Evolutionary conservation across 2,888 invertebrate genomes (phyloP), one percentile per base, ranked within the genome.

Genomic region (Holacanthella duospinosa): DNA sequence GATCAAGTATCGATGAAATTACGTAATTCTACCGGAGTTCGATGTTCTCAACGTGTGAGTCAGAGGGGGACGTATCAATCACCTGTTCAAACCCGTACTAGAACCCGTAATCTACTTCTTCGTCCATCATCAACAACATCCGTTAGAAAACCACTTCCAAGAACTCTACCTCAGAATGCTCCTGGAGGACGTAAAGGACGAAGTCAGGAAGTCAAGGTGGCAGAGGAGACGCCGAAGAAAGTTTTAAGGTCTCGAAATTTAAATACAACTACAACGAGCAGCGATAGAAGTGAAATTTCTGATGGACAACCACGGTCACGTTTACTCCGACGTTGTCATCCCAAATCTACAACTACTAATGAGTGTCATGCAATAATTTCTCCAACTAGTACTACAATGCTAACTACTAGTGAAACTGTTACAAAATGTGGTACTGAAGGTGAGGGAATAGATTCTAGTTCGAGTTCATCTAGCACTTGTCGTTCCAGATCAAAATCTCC

Each of bases 231-330:
- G 27, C 43, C 65, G 9, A 64, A 64, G 25, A 61, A 69, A 59
- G 66, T 71, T n/a, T 57, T 71, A 1, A 65, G 71, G 2, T 71
- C 71, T 19, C 36, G 69, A 55, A 71, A 71, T 63, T 43, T 67
- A 4, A 69, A 71, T 64, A 60, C 66, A 29, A 43, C 66, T 21
- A 61, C 62, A n/a, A 63, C 26, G 9, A 64, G 53, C 29, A 19
- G 48, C 48, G 48, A 21, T 9, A 21, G 4, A 4, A 48, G 21
- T 21, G 48, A n/a, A 48, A 21, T 36, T 9, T n/a, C n/a, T n/a
- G n/a, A n/a, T n/a, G n/a, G n/a, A n/a, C n/a, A n/a, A n/a, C n/a
- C n/a, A n/a, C n/a, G n/a, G n/a, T n/a, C n/a, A n/a, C n/a, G n/a
- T n/a, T n/a, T n/a, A n/a, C n/a, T n/a, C n/a, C n/a, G n/a, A n/a